These are phyloP conservation scores for Gisinianus flammeolus DNA, from an alignment of 2,888 invertebrate genomes.

Conservation along the genomic window DNA sequence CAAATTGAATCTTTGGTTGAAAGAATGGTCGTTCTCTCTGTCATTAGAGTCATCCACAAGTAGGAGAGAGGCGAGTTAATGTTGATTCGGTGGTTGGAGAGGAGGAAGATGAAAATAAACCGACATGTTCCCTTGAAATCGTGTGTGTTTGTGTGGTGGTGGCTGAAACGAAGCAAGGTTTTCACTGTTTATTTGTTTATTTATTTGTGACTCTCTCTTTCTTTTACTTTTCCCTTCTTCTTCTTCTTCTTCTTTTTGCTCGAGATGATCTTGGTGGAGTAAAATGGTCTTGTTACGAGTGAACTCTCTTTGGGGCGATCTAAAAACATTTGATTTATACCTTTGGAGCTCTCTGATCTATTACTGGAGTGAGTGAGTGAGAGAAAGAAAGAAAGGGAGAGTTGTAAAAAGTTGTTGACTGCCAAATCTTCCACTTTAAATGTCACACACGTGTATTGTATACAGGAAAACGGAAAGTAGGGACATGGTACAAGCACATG, in stretches of 20 bases:
- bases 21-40: too few relatives aligned
- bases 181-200: not conserved
- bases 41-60: too few relatives aligned
- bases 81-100: too few relatives aligned
- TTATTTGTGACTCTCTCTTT: not conserved
- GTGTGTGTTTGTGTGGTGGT: too few relatives aligned
- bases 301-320: not conserved
- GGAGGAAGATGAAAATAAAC: not conserved
- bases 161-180: not conserved
- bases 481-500: not conserved
- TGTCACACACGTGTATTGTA: conserved; percentile 9
- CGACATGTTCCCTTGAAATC: not conserved
- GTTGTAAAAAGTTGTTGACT: not conserved
- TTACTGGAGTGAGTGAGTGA: not conserved
- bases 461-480: not conserved
- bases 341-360: conserved; percentile 9
- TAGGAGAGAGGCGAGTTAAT: too few relatives aligned
- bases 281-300: not conserved
- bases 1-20: too few relatives aligned
- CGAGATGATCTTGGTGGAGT: not conserved
- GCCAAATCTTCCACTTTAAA: not conserved
- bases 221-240: too few relatives aligned
- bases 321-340: conserved; percentile 26
- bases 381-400: not conserved
- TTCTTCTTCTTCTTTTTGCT: too few relatives aligned